Evolutionary conservation across 2,113 vertebrate genomes (phyloP).

Genomic region (Eretmochelys imbricata): DNA sequence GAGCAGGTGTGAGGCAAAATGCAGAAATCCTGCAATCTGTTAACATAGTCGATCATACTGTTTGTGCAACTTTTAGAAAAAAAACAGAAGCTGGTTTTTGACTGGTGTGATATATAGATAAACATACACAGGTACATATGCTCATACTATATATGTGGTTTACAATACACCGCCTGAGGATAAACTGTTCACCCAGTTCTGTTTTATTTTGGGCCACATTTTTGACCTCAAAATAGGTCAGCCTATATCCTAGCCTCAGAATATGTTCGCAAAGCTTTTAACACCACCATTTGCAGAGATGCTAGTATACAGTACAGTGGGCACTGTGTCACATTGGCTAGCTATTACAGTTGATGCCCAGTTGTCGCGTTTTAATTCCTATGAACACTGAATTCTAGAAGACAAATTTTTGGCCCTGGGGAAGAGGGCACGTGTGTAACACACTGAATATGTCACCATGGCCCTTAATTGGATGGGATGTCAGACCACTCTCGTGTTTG

Average conservation of each 20-base stretch:
- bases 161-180: neutral
- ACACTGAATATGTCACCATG: neutral
- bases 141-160: fast-evolving
- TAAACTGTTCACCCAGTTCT: neutral
- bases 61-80: neutral
- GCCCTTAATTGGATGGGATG: neutral
- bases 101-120: neutral
- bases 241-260: neutral
- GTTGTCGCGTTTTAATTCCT: neutral
- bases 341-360: neutral
- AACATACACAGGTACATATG: neutral
- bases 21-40: neutral
- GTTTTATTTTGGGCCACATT: neutral
- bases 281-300: fast-evolving
- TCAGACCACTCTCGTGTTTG: neutral
- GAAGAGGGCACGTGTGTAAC: neutral
- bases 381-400: neutral
- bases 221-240: neutral
- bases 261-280: neutral
- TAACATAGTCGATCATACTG: neutral
- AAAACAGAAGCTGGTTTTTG: neutral
- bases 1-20: neutral
- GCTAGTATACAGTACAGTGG: neutral
- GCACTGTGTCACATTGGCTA: neutral
- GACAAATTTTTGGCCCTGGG: neutral